phyloP scores from a whole-genome alignment of 2,888 invertebrate genomes.

The Quadriops clusia region DNA sequence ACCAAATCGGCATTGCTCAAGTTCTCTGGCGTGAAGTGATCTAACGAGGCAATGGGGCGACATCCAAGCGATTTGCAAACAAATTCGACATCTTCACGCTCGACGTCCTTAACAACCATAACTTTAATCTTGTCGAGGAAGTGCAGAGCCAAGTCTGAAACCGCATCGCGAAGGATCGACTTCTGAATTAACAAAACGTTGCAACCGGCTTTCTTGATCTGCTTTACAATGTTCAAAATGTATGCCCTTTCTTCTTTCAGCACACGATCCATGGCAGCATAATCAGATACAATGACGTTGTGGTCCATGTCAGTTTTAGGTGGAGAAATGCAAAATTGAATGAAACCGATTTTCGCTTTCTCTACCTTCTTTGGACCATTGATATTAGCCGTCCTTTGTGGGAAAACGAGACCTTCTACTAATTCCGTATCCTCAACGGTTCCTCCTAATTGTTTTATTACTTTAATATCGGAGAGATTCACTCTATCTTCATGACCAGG shows the following conservation, averaged over 20 bases:
- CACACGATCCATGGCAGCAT: constrained; percentile 99
- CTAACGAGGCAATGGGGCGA: constrained; percentile 94
- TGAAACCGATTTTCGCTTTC: constrained; percentile 96
- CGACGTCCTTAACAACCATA: constrained; percentile 95
- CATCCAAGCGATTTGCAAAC: constrained; percentile 91
- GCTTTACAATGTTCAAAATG: constrained; percentile 95
- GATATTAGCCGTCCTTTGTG: constrained; percentile 75
- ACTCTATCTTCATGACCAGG: constrained; percentile 56
- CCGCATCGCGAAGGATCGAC: constrained; percentile 79
- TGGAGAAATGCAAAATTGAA: constrained; percentile 98
- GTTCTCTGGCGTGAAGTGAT: constrained; percentile 91
- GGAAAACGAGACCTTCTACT: constrained; percentile 89
- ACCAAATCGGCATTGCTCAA: constrained; percentile 86
- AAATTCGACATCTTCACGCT: constrained; percentile 96
- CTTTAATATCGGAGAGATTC: constrained; percentile 90
- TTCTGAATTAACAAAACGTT: constrained; percentile 79
- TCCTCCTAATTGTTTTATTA: constrained; percentile 93
- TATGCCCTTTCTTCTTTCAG: constrained; percentile 95
- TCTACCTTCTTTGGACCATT: constrained; percentile 90
- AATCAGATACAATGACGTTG: constrained; percentile 92
- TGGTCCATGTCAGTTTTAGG: constrained; percentile 99
- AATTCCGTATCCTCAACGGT: constrained; percentile 96
- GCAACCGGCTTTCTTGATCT: constrained; percentile 97
- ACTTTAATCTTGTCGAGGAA: constrained; percentile 98
- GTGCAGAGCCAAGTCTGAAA: constrained; percentile 93